A percentile compares a stretch with the other conserved stretches of the same genome.
Evolutionary conservation across 2,888 invertebrate genomes (phyloP).

Genomic region (Morpho helenor): DNA sequence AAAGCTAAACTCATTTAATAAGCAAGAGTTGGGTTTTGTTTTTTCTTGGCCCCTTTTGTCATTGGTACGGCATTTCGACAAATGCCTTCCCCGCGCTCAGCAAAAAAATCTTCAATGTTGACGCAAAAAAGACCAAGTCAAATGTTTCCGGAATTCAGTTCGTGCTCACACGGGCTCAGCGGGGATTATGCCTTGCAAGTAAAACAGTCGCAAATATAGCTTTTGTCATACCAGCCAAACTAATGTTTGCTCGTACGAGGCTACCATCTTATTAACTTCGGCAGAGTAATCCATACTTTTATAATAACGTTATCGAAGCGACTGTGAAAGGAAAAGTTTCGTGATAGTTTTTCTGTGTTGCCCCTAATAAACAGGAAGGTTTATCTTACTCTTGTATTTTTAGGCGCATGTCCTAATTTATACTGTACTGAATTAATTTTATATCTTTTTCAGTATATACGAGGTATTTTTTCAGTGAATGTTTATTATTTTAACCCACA

Average conservation of each 20-base stretch:
- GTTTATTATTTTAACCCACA: too few species aligned
- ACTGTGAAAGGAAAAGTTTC: conserved; percentile 12
- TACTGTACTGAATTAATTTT: too few species aligned
- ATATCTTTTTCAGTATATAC: too few species aligned
- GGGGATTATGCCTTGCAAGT: conserved; percentile 37
- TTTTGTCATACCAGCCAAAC: conserved; percentile 25
- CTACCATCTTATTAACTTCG: conserved; percentile 18
- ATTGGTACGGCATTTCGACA: too few species aligned
- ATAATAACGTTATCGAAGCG: conserved; percentile 20
- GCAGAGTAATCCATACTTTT: conserved; percentile 20
- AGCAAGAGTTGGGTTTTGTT: neutral
- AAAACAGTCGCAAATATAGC: conserved; percentile 23
- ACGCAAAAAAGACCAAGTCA: conserved; percentile 22
- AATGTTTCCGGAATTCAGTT: conserved; percentile 19
- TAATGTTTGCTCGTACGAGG: conserved; percentile 22
- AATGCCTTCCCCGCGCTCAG: neutral
- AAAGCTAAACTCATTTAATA: too few species aligned
- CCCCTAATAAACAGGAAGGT: conserved; percentile 9
- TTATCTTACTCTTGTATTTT: conserved; percentile 3
- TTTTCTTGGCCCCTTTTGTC: neutral
- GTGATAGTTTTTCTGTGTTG: conserved; percentile 15
- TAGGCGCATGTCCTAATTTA: too few species aligned
- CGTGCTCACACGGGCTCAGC: conserved; percentile 31
- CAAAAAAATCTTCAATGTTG: conserved; percentile 17
- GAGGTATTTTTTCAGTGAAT: too few species aligned